Percentiles rank a stretch among this genome's conserved stretches.
These are phyloP conservation scores for Chloropsis cyanopogon DNA, from an alignment of 2,113 vertebrate species.

Conservation along the genomic window DNA sequence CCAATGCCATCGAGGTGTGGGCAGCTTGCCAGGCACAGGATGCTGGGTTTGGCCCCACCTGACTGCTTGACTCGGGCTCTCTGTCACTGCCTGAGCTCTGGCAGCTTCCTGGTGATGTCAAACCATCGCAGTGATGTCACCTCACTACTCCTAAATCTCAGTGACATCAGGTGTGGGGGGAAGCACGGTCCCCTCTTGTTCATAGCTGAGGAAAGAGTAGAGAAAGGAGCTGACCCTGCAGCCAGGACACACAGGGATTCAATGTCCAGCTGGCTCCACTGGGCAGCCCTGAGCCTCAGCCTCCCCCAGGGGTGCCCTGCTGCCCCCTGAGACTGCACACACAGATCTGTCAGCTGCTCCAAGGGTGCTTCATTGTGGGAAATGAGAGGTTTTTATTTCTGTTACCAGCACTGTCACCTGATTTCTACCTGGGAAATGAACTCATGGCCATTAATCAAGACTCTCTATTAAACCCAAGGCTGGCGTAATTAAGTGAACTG, in stretches of 20 bases:
- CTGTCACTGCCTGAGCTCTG: neutral
- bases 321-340: neutral
- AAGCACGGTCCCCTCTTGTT: neutral
- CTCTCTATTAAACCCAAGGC: neutral
- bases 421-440: neutral
- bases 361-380: neutral
- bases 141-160: neutral
- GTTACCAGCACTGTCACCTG: neutral
- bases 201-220: neutral
- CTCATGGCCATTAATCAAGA: neutral
- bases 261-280: neutral
- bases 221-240: neutral
- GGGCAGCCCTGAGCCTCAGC: neutral
- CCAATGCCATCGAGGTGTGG: neutral
- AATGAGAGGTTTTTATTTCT: neutral
- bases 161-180: neutral
- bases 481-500: neutral
- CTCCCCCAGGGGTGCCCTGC: neutral
- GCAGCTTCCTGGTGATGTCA: neutral
- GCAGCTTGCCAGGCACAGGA: neutral
- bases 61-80: neutral
- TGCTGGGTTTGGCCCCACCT: neutral
- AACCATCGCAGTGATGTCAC: neutral
- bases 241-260: too few relatives aligned
- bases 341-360: fast-evolving